Percentiles rank a stretch among this genome's conserved stretches.
These are phyloP conservation scores for Myiotriccus ornatus DNA, from an alignment of 2,797 vertebrate genomes.

Conservation along the genomic window DNA sequence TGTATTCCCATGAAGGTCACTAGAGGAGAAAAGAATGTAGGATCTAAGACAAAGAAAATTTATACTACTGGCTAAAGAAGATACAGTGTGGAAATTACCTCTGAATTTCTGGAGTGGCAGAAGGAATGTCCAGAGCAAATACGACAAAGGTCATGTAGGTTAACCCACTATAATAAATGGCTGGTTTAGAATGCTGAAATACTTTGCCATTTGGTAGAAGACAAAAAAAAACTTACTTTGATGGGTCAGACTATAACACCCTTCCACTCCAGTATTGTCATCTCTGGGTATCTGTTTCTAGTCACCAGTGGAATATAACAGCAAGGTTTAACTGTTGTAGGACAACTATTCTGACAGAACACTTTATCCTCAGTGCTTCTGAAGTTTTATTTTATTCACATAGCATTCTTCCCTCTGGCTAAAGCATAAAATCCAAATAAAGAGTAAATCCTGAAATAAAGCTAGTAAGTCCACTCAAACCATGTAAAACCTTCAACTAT, in stretches of 20 bases:
- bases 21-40: neutral
- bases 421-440: constrained; percentile 3
- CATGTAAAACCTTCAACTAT: neutral
- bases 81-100: neutral
- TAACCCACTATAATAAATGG: neutral
- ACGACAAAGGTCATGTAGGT: neutral
- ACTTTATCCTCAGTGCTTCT: neutral
- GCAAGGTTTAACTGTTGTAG: neutral
- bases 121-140: neutral
- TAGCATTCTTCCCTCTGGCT: neutral
- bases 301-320: neutral
- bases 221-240: neutral
- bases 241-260: neutral
- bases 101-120: neutral
- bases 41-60: neutral
- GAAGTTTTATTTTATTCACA: neutral
- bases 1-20: neutral
- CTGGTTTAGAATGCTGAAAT: neutral
- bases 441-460: neutral
- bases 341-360: neutral
- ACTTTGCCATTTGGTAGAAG: neutral
- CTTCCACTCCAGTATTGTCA: neutral
- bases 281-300: neutral
- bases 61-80: neutral
- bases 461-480: neutral